Conservation (phyloP, 2,113 vertebrate species). For the Alethe diademata region DNA sequence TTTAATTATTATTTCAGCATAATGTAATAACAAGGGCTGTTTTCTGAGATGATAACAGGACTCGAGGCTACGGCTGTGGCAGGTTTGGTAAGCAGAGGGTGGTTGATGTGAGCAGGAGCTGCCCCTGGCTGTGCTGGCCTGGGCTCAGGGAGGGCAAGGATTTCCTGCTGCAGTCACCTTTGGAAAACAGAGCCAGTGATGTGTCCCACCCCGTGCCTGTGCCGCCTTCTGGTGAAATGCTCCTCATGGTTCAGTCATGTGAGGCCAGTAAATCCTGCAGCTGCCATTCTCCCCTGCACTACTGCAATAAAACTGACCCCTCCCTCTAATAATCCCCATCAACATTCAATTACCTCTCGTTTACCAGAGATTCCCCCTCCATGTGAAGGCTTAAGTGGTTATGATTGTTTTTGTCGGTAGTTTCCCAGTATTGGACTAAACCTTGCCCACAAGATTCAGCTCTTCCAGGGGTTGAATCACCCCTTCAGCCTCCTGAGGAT, state of each 20-base stretch:
- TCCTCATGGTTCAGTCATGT: rapidly evolving
- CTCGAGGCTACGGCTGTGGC: slow-evolving; percentile 20
- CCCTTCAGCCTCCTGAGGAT: background rate
- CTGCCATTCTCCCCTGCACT: background rate
- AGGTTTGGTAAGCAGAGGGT: slow-evolving; percentile 19
- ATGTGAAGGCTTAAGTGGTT: background rate
- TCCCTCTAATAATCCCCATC: background rate
- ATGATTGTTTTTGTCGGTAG: background rate
- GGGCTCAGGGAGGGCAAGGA: background rate
- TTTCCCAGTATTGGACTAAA: background rate
- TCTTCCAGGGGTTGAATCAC: background rate
- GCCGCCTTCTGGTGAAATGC: background rate
- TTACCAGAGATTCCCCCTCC: background rate
- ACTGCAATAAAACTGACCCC: background rate
- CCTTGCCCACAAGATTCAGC: background rate
- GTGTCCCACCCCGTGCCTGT: rapidly evolving
- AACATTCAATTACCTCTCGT: background rate
- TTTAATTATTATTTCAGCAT: slow-evolving; percentile 58
- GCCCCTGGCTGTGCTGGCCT: background rate
- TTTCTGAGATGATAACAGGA: slow-evolving; percentile 1
- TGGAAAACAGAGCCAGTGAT: background rate
- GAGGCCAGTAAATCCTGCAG: background rate
- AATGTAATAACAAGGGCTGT: slow-evolving; percentile 20
- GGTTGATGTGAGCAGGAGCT: background rate
- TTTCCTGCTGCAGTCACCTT: background rate